Conservation (phyloP, 2,797 vertebrate species). For the Chiloscyllium punctatum region DNA sequence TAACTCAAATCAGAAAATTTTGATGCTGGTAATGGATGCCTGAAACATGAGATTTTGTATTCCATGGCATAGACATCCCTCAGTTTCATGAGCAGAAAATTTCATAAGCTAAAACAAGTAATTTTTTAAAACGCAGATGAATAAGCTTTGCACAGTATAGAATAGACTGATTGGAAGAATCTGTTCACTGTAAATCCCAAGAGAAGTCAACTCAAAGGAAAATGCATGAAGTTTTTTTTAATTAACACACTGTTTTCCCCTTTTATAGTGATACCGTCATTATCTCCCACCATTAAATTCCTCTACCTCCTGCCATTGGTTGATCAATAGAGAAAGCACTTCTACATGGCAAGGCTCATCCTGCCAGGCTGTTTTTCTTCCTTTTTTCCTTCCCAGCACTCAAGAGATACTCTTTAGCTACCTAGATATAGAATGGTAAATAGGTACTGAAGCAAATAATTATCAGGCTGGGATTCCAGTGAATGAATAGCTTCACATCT, state of each 20-base stretch:
- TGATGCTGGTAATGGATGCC: not conserved
- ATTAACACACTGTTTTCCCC: not conserved
- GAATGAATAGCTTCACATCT: not conserved
- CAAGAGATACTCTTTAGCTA: not conserved
- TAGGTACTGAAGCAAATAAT: not conserved
- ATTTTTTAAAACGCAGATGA: not conserved
- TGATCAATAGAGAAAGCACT: not conserved
- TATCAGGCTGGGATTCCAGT: not conserved
- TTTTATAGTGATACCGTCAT: not conserved
- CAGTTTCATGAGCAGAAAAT: not conserved
- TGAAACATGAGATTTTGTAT: not conserved
- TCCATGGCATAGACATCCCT: not conserved
- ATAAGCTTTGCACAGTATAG: not conserved
- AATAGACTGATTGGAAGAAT: not conserved
- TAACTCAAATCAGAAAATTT: not conserved
- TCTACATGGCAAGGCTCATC: not conserved
- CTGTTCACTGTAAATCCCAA: not conserved
- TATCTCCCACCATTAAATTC: not conserved
- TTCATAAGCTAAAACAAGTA: not conserved
- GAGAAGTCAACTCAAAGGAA: not conserved
- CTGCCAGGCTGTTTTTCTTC: not conserved
- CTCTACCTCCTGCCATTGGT: not conserved
- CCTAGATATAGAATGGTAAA: not conserved
- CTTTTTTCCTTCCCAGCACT: no score
- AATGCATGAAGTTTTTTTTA: not conserved